phyloP scores from a whole-genome alignment of 2,888 invertebrate genomes.

The Tethea ocularis region DNA sequence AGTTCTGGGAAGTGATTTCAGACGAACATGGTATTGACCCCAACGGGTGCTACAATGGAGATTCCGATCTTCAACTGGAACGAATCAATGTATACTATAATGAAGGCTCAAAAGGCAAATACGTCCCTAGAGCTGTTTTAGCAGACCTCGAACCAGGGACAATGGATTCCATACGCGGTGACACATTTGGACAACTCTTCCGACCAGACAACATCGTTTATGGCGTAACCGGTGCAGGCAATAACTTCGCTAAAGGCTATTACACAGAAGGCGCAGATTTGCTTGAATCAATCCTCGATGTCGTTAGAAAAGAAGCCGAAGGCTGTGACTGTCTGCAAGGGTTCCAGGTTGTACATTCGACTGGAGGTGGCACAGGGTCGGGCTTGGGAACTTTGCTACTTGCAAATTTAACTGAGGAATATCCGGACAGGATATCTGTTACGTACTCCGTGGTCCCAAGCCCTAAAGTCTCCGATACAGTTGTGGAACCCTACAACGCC shows the following conservation, averaged over 20 bases:
- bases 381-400: conserved; percentile 88
- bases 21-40: conserved; percentile 90
- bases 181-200: conserved; percentile 87
- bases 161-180: conserved; percentile 86
- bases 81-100: conserved; percentile 90
- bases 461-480: conserved; percentile 90
- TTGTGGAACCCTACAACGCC: conserved; percentile 86
- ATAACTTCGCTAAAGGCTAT: conserved; percentile 86
- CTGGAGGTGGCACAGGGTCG: conserved; percentile 90
- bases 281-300: conserved; percentile 84
- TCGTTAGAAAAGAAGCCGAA: conserved; percentile 85
- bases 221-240: conserved; percentile 82
- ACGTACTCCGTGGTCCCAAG: conserved; percentile 88
- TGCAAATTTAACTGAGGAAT: conserved; percentile 87
- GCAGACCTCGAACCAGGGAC: conserved; percentile 70
- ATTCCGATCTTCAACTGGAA: conserved; percentile 88
- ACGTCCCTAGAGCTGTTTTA: conserved; percentile 66
- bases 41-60: conserved; percentile 81
- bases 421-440: conserved; percentile 87
- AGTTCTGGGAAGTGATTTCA: conserved; percentile 93
- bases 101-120: conserved; percentile 79
- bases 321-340: conserved; percentile 86
- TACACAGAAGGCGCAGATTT: conserved; percentile 87
- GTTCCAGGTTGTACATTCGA: conserved; percentile 87
- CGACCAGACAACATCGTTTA: conserved; percentile 89